A percentile compares a stretch with the other conserved stretches of the same genome.
These are phyloP conservation scores for Piprites chloris DNA, from an alignment of 2,113 vertebrate species.

Conservation along the genomic window DNA sequence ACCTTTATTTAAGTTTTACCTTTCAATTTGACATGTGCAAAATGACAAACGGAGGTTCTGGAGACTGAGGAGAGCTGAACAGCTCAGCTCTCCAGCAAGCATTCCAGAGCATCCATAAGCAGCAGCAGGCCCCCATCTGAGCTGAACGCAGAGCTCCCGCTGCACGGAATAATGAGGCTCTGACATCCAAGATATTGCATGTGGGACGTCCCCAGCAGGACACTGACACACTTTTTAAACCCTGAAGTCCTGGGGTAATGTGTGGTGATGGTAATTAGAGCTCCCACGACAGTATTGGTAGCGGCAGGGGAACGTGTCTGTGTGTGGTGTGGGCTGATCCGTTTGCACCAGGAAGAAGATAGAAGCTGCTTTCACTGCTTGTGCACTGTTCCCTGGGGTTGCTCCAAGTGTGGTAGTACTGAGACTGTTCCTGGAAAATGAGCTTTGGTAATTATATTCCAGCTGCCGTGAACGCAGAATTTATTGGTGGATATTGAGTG, in stretches of 20 bases:
- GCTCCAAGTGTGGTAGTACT: not conserved
- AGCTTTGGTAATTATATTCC: not conserved
- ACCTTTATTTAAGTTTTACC: not conserved
- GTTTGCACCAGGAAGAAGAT: not conserved
- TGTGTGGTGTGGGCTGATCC: not conserved
- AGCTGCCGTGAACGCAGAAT: not conserved
- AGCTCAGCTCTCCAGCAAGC: not conserved
- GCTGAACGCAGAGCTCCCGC: not conserved
- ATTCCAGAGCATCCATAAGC: not conserved
- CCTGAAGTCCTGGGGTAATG: not conserved
- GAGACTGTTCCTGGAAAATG: not conserved
- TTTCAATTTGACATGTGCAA: not conserved
- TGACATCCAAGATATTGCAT: not conserved
- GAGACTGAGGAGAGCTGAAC: not conserved
- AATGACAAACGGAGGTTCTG: not conserved
- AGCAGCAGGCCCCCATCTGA: not conserved
- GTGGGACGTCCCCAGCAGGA: not conserved
- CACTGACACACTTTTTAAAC: not conserved
- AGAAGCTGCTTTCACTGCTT: not conserved
- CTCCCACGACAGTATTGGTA: not conserved
- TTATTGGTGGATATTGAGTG: not conserved
- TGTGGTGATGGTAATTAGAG: not conserved
- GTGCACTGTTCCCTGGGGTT: not conserved
- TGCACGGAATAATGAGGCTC: not conserved
- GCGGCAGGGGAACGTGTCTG: not conserved